Evolutionary conservation across 1,140 invertebrate genomes (phyloP).

Genomic region (Asbolus verrucosus): DNA sequence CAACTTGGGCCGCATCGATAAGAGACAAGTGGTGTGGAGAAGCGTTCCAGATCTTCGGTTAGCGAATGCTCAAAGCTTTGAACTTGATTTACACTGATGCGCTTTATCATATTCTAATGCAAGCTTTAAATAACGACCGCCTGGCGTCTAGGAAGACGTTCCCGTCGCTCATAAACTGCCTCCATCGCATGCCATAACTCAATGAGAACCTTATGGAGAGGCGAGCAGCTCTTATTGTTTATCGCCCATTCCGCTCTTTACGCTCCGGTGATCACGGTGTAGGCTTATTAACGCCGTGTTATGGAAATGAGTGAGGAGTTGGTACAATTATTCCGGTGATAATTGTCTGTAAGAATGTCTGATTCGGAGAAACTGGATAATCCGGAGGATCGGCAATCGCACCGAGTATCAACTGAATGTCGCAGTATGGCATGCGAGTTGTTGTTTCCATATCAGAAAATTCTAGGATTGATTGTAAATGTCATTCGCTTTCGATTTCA

Average conservation of each 20-base stretch:
- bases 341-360: too few species aligned
- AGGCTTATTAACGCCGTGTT: too few species aligned
- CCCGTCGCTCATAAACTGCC: conserved; percentile 28
- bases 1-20: conserved; percentile 3
- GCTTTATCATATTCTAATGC: conserved; percentile 54
- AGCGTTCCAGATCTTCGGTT: conserved; percentile 42
- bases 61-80: conserved; percentile 46
- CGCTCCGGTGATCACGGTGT: too few species aligned
- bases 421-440: too few species aligned
- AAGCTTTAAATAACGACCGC: conserved; percentile 52
- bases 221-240: conserved; percentile 17
- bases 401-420: too few species aligned
- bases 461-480: too few species aligned
- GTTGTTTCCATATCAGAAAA: too few species aligned
- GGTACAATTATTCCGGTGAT: too few species aligned
- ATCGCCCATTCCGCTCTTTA: conserved; percentile 4
- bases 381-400: too few species aligned
- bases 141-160: conserved; percentile 17
- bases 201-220: conserved; percentile 43
- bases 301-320: too few species aligned
- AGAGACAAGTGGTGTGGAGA: conserved; percentile 6
- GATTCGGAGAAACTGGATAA: too few species aligned
- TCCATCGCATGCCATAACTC: conserved; percentile 43
- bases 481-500: too few species aligned
- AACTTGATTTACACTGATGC: conserved; percentile 57